Evolutionary conservation across 2,888 invertebrate species (phyloP), one percentile per base, ranked within the genome.

Genomic region (Globia sparganii): DNA sequence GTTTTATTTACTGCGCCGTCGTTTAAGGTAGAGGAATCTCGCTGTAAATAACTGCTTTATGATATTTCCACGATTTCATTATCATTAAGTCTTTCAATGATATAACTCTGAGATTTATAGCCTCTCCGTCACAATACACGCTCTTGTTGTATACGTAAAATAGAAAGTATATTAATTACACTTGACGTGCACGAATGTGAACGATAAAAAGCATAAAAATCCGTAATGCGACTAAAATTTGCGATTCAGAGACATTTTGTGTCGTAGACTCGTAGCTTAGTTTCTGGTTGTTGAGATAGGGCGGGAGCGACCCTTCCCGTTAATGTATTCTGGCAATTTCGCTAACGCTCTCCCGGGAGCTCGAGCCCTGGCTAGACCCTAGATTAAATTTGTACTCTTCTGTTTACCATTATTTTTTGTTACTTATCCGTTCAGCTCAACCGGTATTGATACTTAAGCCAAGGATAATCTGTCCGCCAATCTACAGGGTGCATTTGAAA

Each of bases 311-410:
- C 92, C 92, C 92, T 92, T 90, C 88, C 87, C 90, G 90, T 92
- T 95, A 95, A 96, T 95, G 93, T 95, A 96, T 95, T 95, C 95
- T 90, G 93, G 93, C 92, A 94, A 95, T 96, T 95, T 93, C 91
- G 90, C 93, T 89, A 92, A 91, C 91, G 92, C 90, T 86, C 90
- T 88, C 91, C 89, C 87, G 90, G 91, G 92, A 87, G 88, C 90
- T 83, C 87, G 90, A 88, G 90, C 90, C 90, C 89, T 87, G 91
- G 89, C 91, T 91, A 92, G 91, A 90, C 91, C 92, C 91, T 93
- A 93, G 93, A 95, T 95, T 94, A 95, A 94, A 95, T 94, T 94
- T 93, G 91, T 94, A 92, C 91, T 93, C 92, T 91, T 93, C 92
- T 91, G 91, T 93, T 93, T 93, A 90, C 91, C 92, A 91, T 92